These are phyloP conservation scores for Sericinus montela DNA, from an alignment of 2,888 invertebrate species.

Conservation along the genomic window DNA sequence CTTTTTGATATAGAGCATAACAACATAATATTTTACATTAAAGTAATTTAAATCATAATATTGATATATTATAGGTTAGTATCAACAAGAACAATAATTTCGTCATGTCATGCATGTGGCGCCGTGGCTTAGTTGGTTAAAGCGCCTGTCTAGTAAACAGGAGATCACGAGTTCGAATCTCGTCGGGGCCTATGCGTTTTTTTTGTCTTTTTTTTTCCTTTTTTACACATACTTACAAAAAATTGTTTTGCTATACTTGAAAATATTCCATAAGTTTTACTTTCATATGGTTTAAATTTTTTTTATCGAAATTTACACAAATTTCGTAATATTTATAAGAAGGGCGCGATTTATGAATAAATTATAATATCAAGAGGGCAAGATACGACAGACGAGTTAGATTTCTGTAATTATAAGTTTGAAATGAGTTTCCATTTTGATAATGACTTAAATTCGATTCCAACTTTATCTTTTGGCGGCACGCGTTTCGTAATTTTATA, in stretches of 20 bases:
- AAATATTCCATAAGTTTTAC: too few species aligned
- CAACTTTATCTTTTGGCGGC: not conserved
- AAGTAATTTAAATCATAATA: too few species aligned
- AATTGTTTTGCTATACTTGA: too few species aligned
- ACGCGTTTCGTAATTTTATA: not conserved
- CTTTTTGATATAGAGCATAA: too few species aligned
- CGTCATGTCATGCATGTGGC: conserved; percentile 38
- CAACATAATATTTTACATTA: too few species aligned
- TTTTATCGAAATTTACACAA: not conserved
- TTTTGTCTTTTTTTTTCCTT: not conserved
- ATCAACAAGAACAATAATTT: conserved; percentile 31
- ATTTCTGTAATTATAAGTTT: conserved; percentile 17
- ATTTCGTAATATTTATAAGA: conserved; percentile 3
- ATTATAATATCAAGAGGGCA: conserved; percentile 2
- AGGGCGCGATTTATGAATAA: conserved; percentile 3
- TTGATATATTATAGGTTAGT: too few species aligned
- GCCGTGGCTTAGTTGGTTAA: conserved; percentile 88
- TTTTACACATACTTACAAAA: not conserved
- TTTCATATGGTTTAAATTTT: not conserved
- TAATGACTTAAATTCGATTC: not conserved
- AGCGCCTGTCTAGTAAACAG: conserved; percentile 79
- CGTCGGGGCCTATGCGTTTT: conserved; percentile 54
- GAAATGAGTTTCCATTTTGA: conserved; percentile 13
- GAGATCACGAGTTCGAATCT: conserved; percentile 75
- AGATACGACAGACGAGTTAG: not conserved